Conservation (phyloP, 2,113 vertebrate genomes). For the Lamprotornis superbus region DNA sequence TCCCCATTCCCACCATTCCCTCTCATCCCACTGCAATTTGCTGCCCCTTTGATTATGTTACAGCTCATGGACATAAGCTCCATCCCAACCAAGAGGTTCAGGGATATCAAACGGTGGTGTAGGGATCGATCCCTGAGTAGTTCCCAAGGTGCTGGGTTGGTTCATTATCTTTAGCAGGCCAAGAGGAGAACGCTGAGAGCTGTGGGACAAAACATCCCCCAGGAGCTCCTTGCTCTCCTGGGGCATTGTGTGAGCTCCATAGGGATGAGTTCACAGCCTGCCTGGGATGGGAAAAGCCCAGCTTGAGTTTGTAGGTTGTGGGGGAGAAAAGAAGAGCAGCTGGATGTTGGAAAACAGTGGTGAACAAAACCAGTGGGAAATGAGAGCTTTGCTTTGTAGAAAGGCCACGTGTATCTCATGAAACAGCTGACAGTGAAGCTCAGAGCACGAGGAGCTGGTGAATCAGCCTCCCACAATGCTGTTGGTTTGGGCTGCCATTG, state of each 20-base stretch:
- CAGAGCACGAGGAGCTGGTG: not conserved
- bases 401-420: not conserved
- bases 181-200: not conserved
- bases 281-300: not conserved
- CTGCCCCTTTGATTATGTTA: not conserved
- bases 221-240: not conserved
- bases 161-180: not conserved
- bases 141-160: not conserved
- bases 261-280: not conserved
- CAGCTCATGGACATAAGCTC: not conserved
- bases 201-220: not conserved
- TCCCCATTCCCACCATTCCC: not conserved
- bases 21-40: not conserved
- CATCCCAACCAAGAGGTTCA: not conserved
- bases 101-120: accelerated
- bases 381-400: not conserved
- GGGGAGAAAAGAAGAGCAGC: not conserved
- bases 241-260: accelerated
- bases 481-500: not conserved
- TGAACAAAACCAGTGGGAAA: not conserved
- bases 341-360: not conserved
- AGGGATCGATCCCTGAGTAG: not conserved
- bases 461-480: not conserved
- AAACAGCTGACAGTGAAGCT: not conserved
- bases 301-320: not conserved